These are phyloP conservation scores for Cotesia typhae DNA, from an alignment of 1,140 invertebrate species.

Conservation along the genomic window DNA sequence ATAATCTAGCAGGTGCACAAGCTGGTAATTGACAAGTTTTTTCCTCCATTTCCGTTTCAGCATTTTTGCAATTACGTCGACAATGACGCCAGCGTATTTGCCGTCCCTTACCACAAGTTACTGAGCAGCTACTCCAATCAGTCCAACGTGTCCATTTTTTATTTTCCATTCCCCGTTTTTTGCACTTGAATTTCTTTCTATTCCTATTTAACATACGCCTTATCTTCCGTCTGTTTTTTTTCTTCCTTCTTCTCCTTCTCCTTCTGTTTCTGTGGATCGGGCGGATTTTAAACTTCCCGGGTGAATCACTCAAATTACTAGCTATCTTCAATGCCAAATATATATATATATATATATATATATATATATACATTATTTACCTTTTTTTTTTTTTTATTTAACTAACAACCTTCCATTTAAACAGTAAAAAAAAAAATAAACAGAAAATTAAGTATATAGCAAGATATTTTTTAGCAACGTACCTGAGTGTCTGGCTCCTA, in stretches of 20 bases:
- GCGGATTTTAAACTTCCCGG: neutral
- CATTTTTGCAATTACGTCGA: constrained; percentile 52
- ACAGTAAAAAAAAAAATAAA: too few species aligned
- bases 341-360: neutral
- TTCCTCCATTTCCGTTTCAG: constrained; percentile 65
- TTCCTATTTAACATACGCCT: too few species aligned
- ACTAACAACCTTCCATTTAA: too few species aligned
- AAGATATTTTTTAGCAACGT: neutral
- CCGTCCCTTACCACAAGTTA: constrained; percentile 70
- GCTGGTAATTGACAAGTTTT: constrained; percentile 63
- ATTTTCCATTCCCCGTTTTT: constrained; percentile 17
- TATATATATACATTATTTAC: neutral
- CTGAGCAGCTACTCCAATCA: constrained; percentile 69
- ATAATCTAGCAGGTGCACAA: constrained; percentile 55
- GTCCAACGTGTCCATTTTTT: constrained; percentile 68
- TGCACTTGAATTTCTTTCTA: neutral
- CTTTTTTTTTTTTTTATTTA: too few species aligned
- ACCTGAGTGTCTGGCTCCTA: neutral
- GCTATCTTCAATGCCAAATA: constrained; percentile 34
- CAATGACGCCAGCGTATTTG: constrained; percentile 69
- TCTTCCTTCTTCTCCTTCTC: constrained; percentile 9
- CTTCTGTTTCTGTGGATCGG: neutral
- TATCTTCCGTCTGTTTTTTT: neutral
- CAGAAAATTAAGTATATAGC: too few species aligned
- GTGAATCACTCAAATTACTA: constrained; percentile 18